Evolutionary conservation across 2,113 vertebrate genomes (phyloP).

Genomic region (Burhinus bistriatus): DNA sequence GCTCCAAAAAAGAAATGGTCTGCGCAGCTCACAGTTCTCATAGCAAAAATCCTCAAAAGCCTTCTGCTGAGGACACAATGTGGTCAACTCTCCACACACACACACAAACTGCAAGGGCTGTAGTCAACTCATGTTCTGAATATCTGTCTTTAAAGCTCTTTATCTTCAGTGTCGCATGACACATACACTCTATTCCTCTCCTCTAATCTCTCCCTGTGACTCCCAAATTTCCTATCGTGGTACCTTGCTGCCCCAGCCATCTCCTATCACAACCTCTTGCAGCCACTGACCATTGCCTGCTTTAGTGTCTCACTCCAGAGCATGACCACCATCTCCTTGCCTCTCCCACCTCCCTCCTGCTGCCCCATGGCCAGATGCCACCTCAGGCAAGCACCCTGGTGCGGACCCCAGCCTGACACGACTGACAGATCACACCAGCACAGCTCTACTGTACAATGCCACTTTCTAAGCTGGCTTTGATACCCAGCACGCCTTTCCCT

Average conservation of each 20-base stretch:
- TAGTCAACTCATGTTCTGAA: background rate
- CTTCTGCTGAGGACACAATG: background rate
- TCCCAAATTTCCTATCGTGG: background rate
- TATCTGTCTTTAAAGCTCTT: background rate
- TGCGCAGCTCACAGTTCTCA: background rate
- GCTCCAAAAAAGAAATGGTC: background rate
- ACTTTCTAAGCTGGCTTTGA: background rate
- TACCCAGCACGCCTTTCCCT: background rate
- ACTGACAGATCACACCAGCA: background rate
- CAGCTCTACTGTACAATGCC: background rate
- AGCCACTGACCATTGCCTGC: background rate
- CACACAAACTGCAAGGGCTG: background rate
- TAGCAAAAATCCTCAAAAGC: background rate
- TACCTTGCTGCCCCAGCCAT: background rate
- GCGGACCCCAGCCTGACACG: background rate
- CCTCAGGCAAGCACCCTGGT: background rate
- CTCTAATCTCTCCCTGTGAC: background rate
- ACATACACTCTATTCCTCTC: background rate
- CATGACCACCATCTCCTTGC: background rate
- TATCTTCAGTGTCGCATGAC: background rate
- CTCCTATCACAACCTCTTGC: background rate
- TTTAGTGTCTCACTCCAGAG: background rate
- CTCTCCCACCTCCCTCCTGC: background rate
- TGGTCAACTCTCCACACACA: rapidly evolving
- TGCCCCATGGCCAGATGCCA: background rate